Conservation (phyloP, 1,140 invertebrate species). For the Myzus persicae region DNA sequence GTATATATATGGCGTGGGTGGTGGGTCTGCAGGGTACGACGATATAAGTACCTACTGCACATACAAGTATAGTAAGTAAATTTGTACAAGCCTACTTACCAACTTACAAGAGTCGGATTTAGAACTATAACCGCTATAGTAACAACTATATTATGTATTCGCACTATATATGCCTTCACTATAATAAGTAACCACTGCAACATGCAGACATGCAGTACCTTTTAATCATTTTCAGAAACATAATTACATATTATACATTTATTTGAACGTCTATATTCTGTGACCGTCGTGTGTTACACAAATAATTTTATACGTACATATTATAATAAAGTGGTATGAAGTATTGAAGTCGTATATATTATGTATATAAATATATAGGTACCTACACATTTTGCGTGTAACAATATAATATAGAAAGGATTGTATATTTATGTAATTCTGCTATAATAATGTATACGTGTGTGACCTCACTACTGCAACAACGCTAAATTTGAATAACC, state of each 20-base stretch:
- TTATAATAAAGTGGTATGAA: neutral
- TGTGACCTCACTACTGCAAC: neutral
- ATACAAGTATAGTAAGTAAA: too few relatives aligned
- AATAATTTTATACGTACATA: neutral
- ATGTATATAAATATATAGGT: too few relatives aligned
- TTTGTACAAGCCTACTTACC: neutral
- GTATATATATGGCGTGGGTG: neutral
- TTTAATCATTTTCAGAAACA: neutral
- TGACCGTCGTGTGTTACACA: neutral
- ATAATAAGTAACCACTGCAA: too few relatives aligned
- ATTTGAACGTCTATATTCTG: neutral
- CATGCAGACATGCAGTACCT: neutral
- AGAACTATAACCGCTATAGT: neutral
- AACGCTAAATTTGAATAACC: conserved; percentile 11
- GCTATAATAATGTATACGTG: neutral
- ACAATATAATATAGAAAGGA: conserved; percentile 18
- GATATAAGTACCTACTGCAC: too few relatives aligned
- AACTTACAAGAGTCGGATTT: neutral
- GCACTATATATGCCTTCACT: neutral
- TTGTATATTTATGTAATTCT: neutral
- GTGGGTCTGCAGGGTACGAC: neutral
- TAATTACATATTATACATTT: neutral
- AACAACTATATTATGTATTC: neutral
- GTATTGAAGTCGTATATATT: too few relatives aligned
- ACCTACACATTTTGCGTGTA: neutral